phyloP scores from a whole-genome alignment of 2,113 vertebrate genomes.

The Brevimyrus niger region DNA sequence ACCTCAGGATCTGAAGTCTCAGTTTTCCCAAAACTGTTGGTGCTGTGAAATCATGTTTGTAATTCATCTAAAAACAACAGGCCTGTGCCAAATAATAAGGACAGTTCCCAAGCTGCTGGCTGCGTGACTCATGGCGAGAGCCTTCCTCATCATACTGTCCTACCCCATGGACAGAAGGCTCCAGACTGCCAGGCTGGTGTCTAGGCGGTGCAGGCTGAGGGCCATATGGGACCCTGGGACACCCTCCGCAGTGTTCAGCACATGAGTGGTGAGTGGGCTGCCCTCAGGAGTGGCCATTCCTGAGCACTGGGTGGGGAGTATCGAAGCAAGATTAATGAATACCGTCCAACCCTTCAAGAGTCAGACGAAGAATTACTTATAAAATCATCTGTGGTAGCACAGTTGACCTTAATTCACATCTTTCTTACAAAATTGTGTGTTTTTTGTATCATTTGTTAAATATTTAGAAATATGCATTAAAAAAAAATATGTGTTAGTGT shows the following conservation, averaged over 20 bases:
- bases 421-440: neutral
- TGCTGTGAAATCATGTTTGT: neutral
- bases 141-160: constrained; percentile 14
- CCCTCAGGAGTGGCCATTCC: constrained; percentile 42
- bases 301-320: constrained; percentile 24
- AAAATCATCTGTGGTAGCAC: neutral
- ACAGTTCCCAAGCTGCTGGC: neutral
- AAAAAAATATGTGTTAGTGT: neutral
- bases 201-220: constrained; percentile 49
- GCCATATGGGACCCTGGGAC: constrained; percentile 54
- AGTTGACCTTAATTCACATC: neutral
- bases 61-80: neutral
- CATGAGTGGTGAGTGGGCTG: constrained; percentile 61
- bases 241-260: constrained; percentile 56
- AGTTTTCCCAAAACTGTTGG: neutral
- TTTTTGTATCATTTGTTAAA: neutral
- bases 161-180: constrained; percentile 54
- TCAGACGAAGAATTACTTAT: neutral
- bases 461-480: neutral
- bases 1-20: neutral
- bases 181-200: constrained; percentile 45
- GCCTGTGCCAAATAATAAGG: neutral
- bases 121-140: neutral
- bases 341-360: neutral
- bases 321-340: neutral